phyloP scores from a whole-genome alignment of 2,888 invertebrate genomes.

The Lasioglossum leucozonium region DNA sequence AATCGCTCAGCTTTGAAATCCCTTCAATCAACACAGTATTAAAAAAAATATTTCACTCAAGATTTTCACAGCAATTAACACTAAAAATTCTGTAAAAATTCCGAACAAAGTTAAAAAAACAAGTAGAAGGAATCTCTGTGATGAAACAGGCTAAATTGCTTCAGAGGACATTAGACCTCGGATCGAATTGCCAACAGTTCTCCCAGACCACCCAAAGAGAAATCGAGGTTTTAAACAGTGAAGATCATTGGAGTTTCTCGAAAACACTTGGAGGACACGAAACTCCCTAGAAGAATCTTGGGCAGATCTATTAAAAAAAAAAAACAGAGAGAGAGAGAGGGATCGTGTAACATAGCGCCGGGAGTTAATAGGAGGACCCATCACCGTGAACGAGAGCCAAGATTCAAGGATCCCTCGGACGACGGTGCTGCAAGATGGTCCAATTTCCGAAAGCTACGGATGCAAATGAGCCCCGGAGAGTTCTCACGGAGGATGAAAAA shows the following conservation, averaged over 20 bases:
- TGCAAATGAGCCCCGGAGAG: conserved; percentile 10
- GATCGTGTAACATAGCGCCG: background rate
- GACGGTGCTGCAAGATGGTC: background rate
- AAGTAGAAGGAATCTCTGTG: background rate
- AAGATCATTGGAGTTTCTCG: background rate
- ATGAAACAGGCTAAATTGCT: background rate
- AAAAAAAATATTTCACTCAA: background rate
- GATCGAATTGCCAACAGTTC: background rate
- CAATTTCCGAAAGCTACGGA: conserved; percentile 24
- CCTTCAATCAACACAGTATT: background rate
- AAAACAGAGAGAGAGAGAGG: background rate
- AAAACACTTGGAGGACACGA: background rate
- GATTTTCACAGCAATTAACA: background rate
- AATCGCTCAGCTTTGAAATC: background rate
- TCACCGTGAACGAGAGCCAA: background rate
- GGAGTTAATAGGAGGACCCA: background rate
- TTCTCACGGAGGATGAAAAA: background rate
- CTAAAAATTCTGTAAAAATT: background rate
- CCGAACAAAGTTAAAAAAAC: background rate
- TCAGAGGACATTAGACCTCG: background rate
- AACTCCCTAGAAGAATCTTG: background rate
- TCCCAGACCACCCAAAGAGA: background rate
- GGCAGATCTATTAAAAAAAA: background rate
- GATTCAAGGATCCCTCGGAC: conserved; percentile 3
- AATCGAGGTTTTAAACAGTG: background rate